These are phyloP conservation scores for Zosterops hypoxanthus DNA, from an alignment of 2,113 vertebrate genomes.

Conservation along the genomic window DNA sequence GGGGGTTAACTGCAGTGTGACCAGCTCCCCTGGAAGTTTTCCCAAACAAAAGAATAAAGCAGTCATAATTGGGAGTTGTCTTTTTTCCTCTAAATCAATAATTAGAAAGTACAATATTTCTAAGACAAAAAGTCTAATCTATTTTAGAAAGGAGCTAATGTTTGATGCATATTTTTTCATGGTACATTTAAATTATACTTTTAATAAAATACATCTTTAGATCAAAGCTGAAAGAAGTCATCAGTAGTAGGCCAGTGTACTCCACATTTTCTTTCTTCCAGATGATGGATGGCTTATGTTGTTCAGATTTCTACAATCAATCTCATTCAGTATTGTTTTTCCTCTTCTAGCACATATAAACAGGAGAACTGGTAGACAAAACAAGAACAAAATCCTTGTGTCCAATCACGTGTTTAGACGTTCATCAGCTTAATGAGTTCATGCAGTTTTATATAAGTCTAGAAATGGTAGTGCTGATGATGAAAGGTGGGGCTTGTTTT, in stretches of 20 bases:
- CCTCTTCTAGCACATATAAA: conserved; percentile 73
- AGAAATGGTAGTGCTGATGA: conserved; percentile 71
- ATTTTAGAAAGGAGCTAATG: conserved; percentile 76
- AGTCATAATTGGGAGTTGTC: conserved; percentile 61
- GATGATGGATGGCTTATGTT: conserved; percentile 67
- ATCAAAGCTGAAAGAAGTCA: conserved; percentile 81
- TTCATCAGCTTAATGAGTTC: conserved; percentile 75
- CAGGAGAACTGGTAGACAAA: conserved; percentile 73
- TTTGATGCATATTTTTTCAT: conserved; percentile 79
- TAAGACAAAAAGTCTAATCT: conserved; percentile 79
- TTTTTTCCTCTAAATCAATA: conserved; percentile 65
- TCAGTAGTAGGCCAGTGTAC: conserved; percentile 85
- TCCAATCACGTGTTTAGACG: conserved; percentile 65
- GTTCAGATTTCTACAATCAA: conserved; percentile 66
- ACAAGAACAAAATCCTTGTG: conserved; percentile 71
- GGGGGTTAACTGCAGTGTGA: conserved; percentile 20
- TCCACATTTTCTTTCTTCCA: conserved; percentile 62
- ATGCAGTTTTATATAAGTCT: conserved; percentile 70
- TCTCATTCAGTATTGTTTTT: conserved; percentile 67
- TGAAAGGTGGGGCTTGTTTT: conserved; percentile 30
- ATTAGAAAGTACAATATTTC: conserved; percentile 71
- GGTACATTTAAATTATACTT: conserved; percentile 84
- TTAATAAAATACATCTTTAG: conserved; percentile 87
- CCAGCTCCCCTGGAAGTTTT: conserved; percentile 47
- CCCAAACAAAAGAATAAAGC: conserved; percentile 57